Evolutionary conservation across 2,797 vertebrate genomes (phyloP).

Genomic region (Paramormyrops hopkinsi): DNA sequence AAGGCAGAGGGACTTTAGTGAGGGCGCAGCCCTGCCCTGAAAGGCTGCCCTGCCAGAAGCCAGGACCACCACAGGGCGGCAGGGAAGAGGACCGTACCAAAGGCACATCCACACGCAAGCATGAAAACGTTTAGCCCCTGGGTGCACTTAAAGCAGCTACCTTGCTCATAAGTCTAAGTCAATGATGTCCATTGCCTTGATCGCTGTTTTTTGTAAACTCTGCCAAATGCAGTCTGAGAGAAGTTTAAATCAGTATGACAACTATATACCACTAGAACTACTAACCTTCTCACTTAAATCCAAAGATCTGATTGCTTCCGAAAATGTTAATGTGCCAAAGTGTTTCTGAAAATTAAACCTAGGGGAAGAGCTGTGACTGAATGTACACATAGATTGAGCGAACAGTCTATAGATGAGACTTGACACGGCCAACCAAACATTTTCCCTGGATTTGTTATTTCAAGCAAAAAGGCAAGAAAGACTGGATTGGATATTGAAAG

Average conservation of each 20-base stretch:
- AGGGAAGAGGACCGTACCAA: background rate
- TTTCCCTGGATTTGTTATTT: background rate
- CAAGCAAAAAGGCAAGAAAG: background rate
- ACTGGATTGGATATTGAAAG: background rate
- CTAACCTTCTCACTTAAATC: background rate
- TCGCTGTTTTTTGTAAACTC: background rate
- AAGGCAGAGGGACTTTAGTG: background rate
- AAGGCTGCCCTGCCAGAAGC: background rate
- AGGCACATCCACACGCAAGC: background rate
- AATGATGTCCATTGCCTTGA: background rate
- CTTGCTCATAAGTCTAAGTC: background rate
- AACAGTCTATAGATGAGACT: background rate
- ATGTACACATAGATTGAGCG: background rate
- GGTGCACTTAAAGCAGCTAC: background rate
- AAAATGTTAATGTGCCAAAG: constrained; percentile 3
- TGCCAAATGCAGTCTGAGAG: background rate
- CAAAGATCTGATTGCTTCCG: background rate
- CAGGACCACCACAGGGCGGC: background rate
- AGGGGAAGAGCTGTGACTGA: background rate
- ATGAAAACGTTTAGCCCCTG: background rate
- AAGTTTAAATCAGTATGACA: background rate
- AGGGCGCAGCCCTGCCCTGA: background rate
- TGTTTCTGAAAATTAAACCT: background rate
- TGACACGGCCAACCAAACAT: background rate
- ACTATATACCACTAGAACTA: background rate